A percentile compares a stretch with the other conserved stretches of the same genome.
These are phyloP conservation scores for Argyrosomus japonicus DNA, from an alignment of 2,113 vertebrate species.

Conservation along the genomic window DNA sequence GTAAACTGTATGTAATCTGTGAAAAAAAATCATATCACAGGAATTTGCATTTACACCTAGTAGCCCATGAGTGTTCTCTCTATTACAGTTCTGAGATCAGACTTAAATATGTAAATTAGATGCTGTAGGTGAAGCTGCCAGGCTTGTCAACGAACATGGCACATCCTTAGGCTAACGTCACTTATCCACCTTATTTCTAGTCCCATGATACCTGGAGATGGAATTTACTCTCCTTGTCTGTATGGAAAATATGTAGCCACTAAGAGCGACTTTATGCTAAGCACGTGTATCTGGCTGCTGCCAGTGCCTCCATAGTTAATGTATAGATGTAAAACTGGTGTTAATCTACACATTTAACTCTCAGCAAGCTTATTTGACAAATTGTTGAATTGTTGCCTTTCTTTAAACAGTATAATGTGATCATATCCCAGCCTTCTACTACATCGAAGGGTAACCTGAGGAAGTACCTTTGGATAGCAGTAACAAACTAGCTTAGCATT, in stretches of 20 bases:
- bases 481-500: conserved; percentile 1
- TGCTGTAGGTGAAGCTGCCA: neutral
- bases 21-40: no score
- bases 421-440: no score
- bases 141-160: neutral
- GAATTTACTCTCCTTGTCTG: no score
- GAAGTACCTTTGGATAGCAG: neutral
- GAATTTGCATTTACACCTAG: neutral
- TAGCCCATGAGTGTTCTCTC: neutral
- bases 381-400: no score
- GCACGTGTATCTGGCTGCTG: no score
- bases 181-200: neutral
- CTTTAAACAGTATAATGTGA: no score
- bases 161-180: neutral
- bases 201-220: neutral
- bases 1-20: neutral
- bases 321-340: no score
- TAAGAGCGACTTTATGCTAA: no score
- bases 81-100: neutral
- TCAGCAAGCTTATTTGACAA: no score
- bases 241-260: no score
- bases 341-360: no score
- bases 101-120: neutral
- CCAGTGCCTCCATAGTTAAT: no score
- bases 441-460: neutral